Evolutionary conservation across 1,140 invertebrate genomes (phyloP).

Genomic region (Acromyrmex heyeri): DNA sequence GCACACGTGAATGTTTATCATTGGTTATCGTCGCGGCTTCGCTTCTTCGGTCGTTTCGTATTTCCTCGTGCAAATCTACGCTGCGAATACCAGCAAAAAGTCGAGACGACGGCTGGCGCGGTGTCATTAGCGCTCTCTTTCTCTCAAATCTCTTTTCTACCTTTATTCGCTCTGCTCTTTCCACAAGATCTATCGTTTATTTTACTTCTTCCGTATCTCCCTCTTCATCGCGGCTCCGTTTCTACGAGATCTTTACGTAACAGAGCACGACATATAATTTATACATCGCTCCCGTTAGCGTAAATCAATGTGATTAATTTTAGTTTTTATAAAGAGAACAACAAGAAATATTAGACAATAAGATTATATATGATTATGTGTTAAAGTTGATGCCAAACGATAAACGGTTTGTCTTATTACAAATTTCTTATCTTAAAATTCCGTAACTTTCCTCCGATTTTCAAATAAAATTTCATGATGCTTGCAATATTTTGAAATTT

Average conservation of each 20-base stretch:
- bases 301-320: neutral
- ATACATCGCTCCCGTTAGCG: neutral
- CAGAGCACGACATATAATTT: neutral
- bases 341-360: neutral
- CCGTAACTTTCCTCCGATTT: no score
- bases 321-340: neutral
- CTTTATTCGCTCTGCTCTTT: constrained; percentile 47
- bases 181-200: constrained; percentile 53
- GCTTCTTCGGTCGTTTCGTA: constrained; percentile 28
- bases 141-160: constrained; percentile 63
- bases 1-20: constrained; percentile 24
- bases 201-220: constrained; percentile 45
- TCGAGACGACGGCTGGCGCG: constrained; percentile 78
- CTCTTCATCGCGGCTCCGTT: constrained; percentile 45
- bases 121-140: constrained; percentile 81
- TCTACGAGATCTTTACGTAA: constrained; percentile 7
- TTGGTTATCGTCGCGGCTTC: constrained; percentile 43
- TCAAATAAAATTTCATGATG: no score
- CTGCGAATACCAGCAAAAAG: constrained; percentile 75
- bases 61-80: constrained; percentile 68
- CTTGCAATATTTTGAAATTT: no score
- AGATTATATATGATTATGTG: no score
- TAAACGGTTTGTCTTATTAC: neutral
- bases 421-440: no score
- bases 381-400: neutral